Conservation (phyloP, 1,140 invertebrate genomes). For the Harpegnathos saltator region DNA sequence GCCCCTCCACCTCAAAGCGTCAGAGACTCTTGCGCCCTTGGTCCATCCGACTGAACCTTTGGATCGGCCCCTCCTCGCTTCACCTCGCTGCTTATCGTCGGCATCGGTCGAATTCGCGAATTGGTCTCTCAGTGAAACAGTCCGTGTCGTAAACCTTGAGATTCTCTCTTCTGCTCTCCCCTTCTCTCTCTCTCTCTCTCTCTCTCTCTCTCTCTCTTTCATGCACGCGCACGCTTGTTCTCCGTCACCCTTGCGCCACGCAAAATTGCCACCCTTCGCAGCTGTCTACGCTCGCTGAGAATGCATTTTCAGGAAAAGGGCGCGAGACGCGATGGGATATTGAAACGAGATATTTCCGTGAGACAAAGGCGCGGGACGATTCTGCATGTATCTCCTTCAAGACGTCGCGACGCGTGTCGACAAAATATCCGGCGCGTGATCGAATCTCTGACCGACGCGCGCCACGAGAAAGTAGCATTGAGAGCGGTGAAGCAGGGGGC, state of each 20-base stretch:
- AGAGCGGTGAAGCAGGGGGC: not conserved
- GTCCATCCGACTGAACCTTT: slow-evolving; percentile 47
- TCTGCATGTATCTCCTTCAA: slow-evolving; percentile 28
- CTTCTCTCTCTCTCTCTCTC: too few relatives aligned
- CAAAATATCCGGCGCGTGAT: not conserved
- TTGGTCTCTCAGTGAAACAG: slow-evolving; percentile 61
- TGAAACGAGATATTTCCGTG: slow-evolving; percentile 28
- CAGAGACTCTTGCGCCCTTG: slow-evolving; percentile 63
- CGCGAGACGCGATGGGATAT: slow-evolving; percentile 33
- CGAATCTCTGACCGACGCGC: slow-evolving; percentile 12
- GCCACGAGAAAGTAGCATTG: slow-evolving; percentile 1
- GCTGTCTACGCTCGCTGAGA: slow-evolving; percentile 37
- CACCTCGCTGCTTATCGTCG: slow-evolving; percentile 15
- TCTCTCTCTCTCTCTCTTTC: too few relatives aligned
- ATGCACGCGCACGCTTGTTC: too few relatives aligned
- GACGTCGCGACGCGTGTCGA: not conserved
- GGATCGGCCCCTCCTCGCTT: slow-evolving; percentile 2
- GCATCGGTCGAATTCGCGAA: slow-evolving; percentile 65
- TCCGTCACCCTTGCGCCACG: not conserved
- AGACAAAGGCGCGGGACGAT: slow-evolving; percentile 15
- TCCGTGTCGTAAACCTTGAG: slow-evolving; percentile 47
- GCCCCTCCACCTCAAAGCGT: not conserved
- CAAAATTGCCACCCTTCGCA: slow-evolving; percentile 59
- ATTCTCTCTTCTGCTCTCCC: not conserved
- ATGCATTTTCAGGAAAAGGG: slow-evolving; percentile 50